These are phyloP conservation scores for Campopleginae sp. DNA, from an alignment of 2,888 invertebrate genomes.

Conservation along the genomic window DNA sequence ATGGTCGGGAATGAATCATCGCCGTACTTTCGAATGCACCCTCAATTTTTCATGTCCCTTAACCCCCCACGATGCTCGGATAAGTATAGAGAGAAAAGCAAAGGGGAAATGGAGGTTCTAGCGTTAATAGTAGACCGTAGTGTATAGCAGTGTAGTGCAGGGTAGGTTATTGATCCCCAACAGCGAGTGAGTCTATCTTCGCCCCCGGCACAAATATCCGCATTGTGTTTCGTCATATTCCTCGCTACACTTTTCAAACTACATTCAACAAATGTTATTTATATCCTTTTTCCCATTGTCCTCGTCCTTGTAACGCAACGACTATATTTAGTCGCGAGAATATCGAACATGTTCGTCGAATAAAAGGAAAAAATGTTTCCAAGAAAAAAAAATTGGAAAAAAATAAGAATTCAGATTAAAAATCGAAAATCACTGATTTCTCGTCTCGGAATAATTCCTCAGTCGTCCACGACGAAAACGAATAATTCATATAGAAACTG, in stretches of 20 bases:
- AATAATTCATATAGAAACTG: neutral
- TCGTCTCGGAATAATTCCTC: neutral
- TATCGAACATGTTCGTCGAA: neutral
- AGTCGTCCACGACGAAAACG: neutral
- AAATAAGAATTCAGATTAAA: neutral
- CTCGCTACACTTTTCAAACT: neutral
- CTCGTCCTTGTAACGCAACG: neutral
- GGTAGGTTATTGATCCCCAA: constrained; percentile 79
- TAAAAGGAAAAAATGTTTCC: neutral
- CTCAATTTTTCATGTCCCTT: constrained; percentile 26
- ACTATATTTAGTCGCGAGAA: neutral
- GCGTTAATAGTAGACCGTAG: constrained; percentile 20
- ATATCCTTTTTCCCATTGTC: neutral
- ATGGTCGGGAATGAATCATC: constrained; percentile 17
- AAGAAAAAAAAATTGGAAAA: neutral
- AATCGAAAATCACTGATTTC: neutral
- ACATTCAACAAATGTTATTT: neutral
- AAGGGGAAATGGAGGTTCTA: constrained; percentile 15
- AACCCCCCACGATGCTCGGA: neutral
- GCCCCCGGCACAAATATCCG: constrained; percentile 77
- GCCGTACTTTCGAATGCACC: constrained; percentile 36
- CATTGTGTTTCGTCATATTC: constrained; percentile 72
- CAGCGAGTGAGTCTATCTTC: constrained; percentile 69
- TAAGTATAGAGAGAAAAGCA: constrained; percentile 3
- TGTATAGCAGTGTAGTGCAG: constrained; percentile 61